phyloP scores from a whole-genome alignment of 2,113 vertebrate genomes.

The Typhlomys cinereus region DNA sequence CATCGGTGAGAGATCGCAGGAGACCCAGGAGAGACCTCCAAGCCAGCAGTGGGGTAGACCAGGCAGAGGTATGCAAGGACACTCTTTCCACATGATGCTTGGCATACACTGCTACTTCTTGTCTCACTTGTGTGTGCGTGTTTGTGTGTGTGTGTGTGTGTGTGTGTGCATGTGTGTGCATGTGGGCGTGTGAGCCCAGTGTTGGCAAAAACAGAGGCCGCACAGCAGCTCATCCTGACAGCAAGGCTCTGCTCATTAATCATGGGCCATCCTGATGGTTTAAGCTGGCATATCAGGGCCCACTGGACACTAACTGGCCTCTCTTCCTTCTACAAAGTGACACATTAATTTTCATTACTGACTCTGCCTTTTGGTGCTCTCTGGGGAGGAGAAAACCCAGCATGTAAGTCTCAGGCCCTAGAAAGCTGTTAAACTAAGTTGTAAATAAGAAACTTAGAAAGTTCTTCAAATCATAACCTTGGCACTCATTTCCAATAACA shows the following conservation, averaged over 20 bases:
- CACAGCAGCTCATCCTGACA: not conserved
- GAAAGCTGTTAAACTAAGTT: slow-evolving; percentile 66
- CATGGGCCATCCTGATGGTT: not conserved
- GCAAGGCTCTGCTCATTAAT: slow-evolving; percentile 32
- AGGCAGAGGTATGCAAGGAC: slow-evolving; percentile 10
- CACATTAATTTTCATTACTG: slow-evolving; percentile 63
- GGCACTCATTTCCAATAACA: not conserved
- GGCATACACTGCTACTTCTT: not conserved
- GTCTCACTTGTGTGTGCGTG: slow-evolving; percentile 58
- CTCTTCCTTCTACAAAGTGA: slow-evolving; percentile 42
- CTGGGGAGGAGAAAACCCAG: slow-evolving; percentile 43
- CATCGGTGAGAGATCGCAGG: not conserved
- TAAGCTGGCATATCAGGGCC: not conserved
- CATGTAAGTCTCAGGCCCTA: slow-evolving; percentile 52
- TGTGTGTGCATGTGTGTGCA: too few relatives aligned
- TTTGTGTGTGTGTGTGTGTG: too few relatives aligned
- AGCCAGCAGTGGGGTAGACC: not conserved
- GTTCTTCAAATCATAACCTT: slow-evolving; percentile 44
- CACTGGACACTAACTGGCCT: not conserved
- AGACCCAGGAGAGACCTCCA: not conserved
- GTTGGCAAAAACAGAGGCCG: slow-evolving; percentile 58
- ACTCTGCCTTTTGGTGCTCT: slow-evolving; percentile 47
- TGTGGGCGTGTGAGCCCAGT: not conserved
- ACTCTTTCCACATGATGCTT: not conserved
- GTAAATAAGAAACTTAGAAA: slow-evolving; percentile 55